Evolutionary conservation across 1,140 invertebrate genomes (phyloP).

Genomic region (Heliconius melpomene): DNA sequence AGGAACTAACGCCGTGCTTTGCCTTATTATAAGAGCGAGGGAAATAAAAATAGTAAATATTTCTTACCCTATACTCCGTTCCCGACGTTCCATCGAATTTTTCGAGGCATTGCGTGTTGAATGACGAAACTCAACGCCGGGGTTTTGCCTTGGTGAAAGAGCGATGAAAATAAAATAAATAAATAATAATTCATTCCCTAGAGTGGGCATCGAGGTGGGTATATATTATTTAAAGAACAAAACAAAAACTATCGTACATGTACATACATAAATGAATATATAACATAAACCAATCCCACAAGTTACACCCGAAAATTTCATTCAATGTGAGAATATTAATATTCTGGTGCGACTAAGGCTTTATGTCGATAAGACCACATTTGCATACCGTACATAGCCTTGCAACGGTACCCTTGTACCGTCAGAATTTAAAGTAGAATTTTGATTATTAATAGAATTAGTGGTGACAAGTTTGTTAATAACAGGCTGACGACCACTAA

Average conservation of each 20-base stretch:
- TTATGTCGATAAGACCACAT: conserved; percentile 31
- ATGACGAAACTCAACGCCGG: too few relatives aligned
- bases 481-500: conserved; percentile 23
- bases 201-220: too few relatives aligned
- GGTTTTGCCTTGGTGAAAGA: too few relatives aligned
- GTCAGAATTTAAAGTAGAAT: conserved; percentile 28
- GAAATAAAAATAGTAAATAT: too few relatives aligned
- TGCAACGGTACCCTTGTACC: conserved; percentile 31
- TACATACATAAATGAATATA: not conserved
- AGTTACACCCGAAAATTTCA: conserved; percentile 20
- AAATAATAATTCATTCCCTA: too few relatives aligned
- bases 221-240: too few relatives aligned
- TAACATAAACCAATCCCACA: conserved; percentile 11
- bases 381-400: conserved; percentile 35
- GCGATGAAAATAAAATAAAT: too few relatives aligned
- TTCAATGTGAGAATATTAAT: conserved; percentile 33
- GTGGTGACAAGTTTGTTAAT: conserved; percentile 30
- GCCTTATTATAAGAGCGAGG: too few relatives aligned
- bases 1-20: too few relatives aligned
- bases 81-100: too few relatives aligned
- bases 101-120: too few relatives aligned
- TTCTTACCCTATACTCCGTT: too few relatives aligned
- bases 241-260: not conserved
- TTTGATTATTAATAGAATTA: conserved; percentile 36
- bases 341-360: conserved; percentile 28